Base-by-base conservation (phyloP, 2,113 vertebrate genomes). In the Ifrita kowaldi region DNA sequence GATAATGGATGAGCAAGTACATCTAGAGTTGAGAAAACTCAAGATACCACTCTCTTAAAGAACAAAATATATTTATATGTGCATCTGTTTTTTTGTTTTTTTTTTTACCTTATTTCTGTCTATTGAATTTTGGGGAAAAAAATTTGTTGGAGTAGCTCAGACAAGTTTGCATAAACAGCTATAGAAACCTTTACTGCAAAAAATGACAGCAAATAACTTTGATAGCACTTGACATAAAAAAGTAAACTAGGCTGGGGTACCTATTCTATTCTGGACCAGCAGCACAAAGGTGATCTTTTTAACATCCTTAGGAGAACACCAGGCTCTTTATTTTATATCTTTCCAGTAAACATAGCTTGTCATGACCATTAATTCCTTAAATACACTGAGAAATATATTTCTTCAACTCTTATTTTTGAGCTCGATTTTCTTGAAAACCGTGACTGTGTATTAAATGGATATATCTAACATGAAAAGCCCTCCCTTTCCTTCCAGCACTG, bases 221-320 rank as follows among this genome's bases (percentile, higher is more conserved):
- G 13, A 14, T 39, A 74, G 3, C 3, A 11, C 5, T 26, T 74
- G 32, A 28, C 26, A n/a, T 39, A 24, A 8, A 56, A 44, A 71
- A 50, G 8, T 7, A 35, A 81, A 32, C 8, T 42, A 30, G 9
- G 3, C 27, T 42, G 6, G 0, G 0, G 4, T 47, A 68, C 8
- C 6, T 69, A 8, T 7, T 52, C 23, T 6, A 0, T 82, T 79
- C 50, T 52, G 37, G 50, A 52, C 23, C 27, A 69, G 23, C 1
- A 16, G 9, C 56, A 70, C 27, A 44, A 86, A 49, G 12, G 23
- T 49, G 49, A 10, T 16, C 4, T 81, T 42, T 76, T 42, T 30
- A 73, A 60, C 14, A 69, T 7, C 14, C 49, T 39, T 69, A 30
- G 20, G 19, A 69, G 27, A 32, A 44, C 6, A 77, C 8, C 22